Evolutionary conservation across 2,113 vertebrate species (phyloP).

Genomic region (Ailuropoda melanoleuca): DNA sequence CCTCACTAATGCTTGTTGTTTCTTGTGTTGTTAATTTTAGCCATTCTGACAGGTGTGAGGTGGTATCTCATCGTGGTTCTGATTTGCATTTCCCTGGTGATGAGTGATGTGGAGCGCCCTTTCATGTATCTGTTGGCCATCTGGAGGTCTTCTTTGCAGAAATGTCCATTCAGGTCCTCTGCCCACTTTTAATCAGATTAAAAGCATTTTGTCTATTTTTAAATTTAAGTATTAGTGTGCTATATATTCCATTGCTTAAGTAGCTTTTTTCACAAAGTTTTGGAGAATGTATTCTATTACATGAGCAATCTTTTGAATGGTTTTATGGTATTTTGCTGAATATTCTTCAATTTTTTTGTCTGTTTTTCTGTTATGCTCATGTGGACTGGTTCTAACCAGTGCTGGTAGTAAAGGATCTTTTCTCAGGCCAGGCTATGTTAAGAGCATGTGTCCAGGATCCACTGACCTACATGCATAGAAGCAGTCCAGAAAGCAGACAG

Average conservation of each 20-base stretch:
- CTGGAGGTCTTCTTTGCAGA: neutral
- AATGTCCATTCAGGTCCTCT: neutral
- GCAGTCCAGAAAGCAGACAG: neutral
- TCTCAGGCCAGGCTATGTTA: neutral
- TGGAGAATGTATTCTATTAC: neutral
- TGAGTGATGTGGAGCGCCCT: neutral
- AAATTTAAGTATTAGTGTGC: neutral
- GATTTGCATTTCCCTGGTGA: neutral
- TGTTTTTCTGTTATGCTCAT: neutral
- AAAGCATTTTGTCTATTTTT: neutral
- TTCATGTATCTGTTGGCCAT: neutral
- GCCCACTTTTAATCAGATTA: neutral
- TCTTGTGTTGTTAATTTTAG: neutral
- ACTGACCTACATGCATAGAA: fast-evolving
- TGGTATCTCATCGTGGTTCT: neutral
- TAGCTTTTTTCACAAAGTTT: neutral
- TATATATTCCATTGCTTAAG: neutral
- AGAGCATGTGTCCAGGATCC: neutral
- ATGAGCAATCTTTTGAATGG: neutral
- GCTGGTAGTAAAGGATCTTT: neutral
- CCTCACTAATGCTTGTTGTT: neutral
- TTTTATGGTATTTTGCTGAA: neutral
- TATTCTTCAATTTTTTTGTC: neutral
- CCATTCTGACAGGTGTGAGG: neutral
- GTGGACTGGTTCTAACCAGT: neutral